Conservation (phyloP, 1,140 invertebrate species). For the Lasioglossum baleicum region DNA sequence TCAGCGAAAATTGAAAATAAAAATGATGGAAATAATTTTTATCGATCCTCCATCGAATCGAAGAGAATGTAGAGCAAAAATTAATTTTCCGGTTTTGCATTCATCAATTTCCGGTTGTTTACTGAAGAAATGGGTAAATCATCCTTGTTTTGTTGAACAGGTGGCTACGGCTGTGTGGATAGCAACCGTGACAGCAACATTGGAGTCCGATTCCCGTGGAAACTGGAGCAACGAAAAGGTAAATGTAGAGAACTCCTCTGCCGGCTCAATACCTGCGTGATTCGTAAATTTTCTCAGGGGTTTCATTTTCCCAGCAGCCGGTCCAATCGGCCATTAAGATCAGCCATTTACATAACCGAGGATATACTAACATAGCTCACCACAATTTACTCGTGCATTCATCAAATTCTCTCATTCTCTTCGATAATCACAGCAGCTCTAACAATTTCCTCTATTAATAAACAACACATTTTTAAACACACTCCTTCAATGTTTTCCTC, state of each 20-base stretch:
- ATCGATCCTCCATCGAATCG: no score
- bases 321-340: background rate
- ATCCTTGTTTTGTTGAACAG: conserved; percentile 48
- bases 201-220: conserved; percentile 43
- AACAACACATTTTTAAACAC: no score
- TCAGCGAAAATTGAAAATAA: no score
- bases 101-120: background rate
- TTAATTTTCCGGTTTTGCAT: no score
- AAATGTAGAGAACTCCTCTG: conserved; percentile 35
- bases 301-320: conserved; percentile 23
- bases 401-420: no score
- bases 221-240: conserved; percentile 61
- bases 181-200: conserved; percentile 60
- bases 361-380: background rate
- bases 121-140: background rate
- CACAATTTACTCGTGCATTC: background rate
- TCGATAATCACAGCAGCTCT: no score
- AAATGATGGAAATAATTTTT: no score
- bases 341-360: background rate
- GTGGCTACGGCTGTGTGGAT: conserved; percentile 68
- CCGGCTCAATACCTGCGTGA: background rate
- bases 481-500: no score
- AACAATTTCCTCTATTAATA: no score
- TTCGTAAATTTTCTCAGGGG: conserved; percentile 11
- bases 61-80: no score